Base-by-base conservation (phyloP, 2,113 vertebrate genomes). In the Brachirus orientalis region DNA sequence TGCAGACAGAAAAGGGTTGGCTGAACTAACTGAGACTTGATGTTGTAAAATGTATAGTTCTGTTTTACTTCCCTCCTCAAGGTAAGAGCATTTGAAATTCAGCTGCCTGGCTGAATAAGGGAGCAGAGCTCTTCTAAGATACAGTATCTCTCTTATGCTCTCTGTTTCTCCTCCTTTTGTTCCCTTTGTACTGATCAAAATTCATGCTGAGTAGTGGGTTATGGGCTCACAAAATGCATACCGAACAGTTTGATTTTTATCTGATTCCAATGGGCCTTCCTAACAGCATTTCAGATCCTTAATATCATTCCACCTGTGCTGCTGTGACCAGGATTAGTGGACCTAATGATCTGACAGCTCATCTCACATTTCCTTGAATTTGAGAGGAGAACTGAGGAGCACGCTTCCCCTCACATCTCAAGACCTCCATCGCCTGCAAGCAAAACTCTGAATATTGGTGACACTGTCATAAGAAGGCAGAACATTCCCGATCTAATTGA, bases 161-260 rank as follows among this genome's bases (percentile, higher is more conserved):
- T 66, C 85, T 85, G 75, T 84, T 86, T 74, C 63, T 81, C 82
- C 81, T 86, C 66, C 90, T 88, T 90, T 91, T 90, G 88, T 90
- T 91, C 89, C 84, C 80, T 90, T 85, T 88, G 86, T 82, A 86
- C 79, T 76, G 80, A 92, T 94, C 91, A 88, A 89, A 90, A 92
- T 92, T 93, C 91, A 93, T 89, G 90, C 87, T 89, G 92, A 91
- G 90, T 87, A 72, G 75, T 87, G 85, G 77, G 79, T 86, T 90
- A 89, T 85, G 80, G 83, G 72, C 81, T 83, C 61, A 61, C 84
- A 86, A 90, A 28, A 86, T 85, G 91, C 89, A 85, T 89, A 91
- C 87, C 83, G 87, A 73, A 82, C 87, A 87, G 92, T 91, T 92
- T 89, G 86, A 84, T 90, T 88, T 88, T 92, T 92, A 93, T 94